phyloP scores from a whole-genome alignment of 2,888 invertebrate species.

The Agonopterix alstromeriana region DNA sequence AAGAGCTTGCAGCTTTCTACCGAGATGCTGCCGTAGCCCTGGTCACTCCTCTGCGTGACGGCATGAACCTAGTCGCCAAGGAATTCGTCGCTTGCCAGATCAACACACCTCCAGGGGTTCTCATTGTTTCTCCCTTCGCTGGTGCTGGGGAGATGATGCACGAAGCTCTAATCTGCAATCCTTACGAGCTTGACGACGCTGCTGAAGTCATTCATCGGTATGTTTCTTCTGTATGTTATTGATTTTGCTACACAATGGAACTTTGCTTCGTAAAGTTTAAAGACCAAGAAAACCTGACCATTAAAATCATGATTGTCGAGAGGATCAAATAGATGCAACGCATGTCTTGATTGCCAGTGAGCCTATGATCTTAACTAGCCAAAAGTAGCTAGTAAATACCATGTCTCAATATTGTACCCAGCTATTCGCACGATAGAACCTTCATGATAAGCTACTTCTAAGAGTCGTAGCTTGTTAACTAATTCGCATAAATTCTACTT shows the following conservation, averaged over 20 bases:
- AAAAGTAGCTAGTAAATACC: no score
- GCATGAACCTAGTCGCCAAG: slow-evolving; percentile 95
- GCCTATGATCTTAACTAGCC: no score
- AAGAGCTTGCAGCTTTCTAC: slow-evolving; percentile 91
- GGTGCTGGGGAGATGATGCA: slow-evolving; percentile 97
- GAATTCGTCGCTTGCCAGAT: slow-evolving; percentile 96
- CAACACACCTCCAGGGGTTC: slow-evolving; percentile 88
- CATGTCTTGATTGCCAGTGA: neutral
- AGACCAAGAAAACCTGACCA: no score
- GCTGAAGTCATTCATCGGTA: slow-evolving; percentile 90
- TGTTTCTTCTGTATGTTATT: neutral
- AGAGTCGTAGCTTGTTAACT: no score
- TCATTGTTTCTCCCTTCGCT: slow-evolving; percentile 93
- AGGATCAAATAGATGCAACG: neutral
- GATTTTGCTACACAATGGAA: no score
- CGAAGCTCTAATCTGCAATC: slow-evolving; percentile 92
- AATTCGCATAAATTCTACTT: slow-evolving; percentile 9
- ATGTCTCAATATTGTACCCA: no score
- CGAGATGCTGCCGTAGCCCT: slow-evolving; percentile 91
- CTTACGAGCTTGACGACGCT: slow-evolving; percentile 91
- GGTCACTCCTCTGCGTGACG: slow-evolving; percentile 91
- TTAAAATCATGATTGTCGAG: no score
- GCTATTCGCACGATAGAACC: no score
- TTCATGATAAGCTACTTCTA: no score
- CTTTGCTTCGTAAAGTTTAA: no score